Evolutionary conservation across 1,140 invertebrate species (phyloP).

Genomic region (Aphidius gifuensis): DNA sequence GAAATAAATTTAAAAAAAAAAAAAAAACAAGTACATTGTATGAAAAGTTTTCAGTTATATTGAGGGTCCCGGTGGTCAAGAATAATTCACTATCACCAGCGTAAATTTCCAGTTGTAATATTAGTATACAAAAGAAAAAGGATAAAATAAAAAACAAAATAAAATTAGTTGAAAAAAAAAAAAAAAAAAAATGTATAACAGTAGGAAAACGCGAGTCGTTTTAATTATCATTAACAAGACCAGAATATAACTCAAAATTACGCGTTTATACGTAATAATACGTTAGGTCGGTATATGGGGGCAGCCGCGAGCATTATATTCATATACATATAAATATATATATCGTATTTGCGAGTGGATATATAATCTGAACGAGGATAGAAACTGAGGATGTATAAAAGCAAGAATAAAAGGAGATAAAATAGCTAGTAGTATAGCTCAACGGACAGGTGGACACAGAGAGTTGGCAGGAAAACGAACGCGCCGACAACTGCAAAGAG

Average conservation of each 20-base stretch:
- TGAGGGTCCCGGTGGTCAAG: conserved; percentile 4
- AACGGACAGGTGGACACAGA: conserved; percentile 20
- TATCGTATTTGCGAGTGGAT: conserved; percentile 12
- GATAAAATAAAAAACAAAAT: conserved; percentile 26
- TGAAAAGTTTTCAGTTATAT: conserved; percentile 1
- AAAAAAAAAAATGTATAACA: conserved; percentile 35
- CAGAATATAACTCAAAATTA: conserved; percentile 53
- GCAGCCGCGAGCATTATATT: background rate
- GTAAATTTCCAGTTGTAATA: background rate
- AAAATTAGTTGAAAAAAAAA: conserved; percentile 27
- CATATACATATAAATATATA: background rate
- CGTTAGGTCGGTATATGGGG: conserved; percentile 31
- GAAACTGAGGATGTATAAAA: too few relatives aligned
- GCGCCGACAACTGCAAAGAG: conserved; percentile 44
- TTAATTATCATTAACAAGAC: conserved; percentile 56
- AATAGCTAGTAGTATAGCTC: conserved; percentile 1
- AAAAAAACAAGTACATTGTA: too few relatives aligned
- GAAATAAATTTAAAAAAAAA: too few relatives aligned
- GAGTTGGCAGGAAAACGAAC: conserved; percentile 30
- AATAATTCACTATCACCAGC: conserved; percentile 13
- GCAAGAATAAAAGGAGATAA: background rate
- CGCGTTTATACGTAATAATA: conserved; percentile 53
- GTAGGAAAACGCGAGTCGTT: conserved; percentile 41
- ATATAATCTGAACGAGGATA: background rate
- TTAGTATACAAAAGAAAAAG: conserved; percentile 28